Conservation (phyloP, 2,888 invertebrate genomes). For the Melikaiella ostensackeni region DNA sequence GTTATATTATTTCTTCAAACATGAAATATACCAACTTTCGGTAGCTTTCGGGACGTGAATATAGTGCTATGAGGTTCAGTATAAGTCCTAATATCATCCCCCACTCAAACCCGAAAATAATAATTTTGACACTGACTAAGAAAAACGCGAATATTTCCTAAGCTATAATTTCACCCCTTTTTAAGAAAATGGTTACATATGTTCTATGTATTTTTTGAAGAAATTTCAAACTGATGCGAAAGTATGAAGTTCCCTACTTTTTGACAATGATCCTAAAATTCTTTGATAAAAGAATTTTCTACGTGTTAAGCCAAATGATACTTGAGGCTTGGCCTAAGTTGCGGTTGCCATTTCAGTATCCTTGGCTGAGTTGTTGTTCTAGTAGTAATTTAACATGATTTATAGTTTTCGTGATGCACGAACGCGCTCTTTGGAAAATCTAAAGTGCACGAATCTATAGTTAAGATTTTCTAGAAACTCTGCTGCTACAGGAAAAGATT, state of each 20-base stretch:
- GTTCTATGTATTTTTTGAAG: no score
- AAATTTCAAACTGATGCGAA: no score
- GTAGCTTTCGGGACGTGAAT: no score
- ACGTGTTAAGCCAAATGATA: neutral
- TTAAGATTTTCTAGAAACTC: constrained; percentile 12
- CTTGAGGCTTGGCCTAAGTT: neutral
- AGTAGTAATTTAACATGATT: constrained; percentile 17
- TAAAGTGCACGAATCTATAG: constrained; percentile 12
- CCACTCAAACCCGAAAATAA: no score
- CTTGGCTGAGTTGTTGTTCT: neutral
- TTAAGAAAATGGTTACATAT: no score
- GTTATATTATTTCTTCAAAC: no score
- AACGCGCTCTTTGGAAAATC: constrained; percentile 10
- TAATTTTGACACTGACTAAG: no score
- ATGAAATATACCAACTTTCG: no score
- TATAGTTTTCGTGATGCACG: constrained; percentile 26
- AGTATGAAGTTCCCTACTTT: neutral
- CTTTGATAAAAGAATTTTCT: neutral
- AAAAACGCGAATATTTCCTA: no score
- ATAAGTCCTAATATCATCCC: no score
- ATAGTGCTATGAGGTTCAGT: no score
- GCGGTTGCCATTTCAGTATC: neutral
- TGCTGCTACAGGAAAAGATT: neutral
- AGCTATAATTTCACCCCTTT: no score
- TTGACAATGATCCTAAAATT: neutral